Conservation (phyloP, 2,888 invertebrate genomes). For the Aelia acuminata region DNA sequence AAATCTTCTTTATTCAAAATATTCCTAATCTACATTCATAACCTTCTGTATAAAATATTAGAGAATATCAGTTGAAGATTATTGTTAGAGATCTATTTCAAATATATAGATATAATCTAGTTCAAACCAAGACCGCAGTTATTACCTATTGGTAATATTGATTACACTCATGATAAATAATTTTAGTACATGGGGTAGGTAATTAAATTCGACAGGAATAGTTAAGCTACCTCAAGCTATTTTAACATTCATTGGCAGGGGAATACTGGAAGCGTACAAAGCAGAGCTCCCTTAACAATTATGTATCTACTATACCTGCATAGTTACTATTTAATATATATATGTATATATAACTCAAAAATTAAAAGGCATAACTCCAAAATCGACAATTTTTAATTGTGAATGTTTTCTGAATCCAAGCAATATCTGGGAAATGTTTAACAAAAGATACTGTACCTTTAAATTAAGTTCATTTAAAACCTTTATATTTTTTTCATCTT, state of each 20-base stretch:
- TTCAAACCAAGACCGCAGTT: background rate
- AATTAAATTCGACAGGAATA: slow-evolving; percentile 5
- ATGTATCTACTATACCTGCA: background rate
- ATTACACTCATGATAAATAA: background rate
- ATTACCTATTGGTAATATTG: background rate
- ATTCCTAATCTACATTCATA: background rate
- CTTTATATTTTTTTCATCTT: no score
- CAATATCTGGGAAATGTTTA: no score
- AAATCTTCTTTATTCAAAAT: no score
- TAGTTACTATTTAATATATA: no score
- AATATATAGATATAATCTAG: background rate
- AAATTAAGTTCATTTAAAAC: no score
- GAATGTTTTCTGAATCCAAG: no score
- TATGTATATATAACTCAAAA: no score
- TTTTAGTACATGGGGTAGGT: background rate
- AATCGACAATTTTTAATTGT: no score
- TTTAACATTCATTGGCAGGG: slow-evolving; percentile 18
- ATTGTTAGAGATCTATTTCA: background rate
- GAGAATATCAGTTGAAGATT: background rate
- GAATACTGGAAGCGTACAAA: background rate
- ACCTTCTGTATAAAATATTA: background rate
- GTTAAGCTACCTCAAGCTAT: background rate
- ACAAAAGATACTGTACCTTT: no score
- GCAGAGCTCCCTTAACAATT: background rate
- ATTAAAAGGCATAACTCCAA: no score